Conservation (phyloP, 2,113 vertebrate genomes). For the Sapajus apella region DNA sequence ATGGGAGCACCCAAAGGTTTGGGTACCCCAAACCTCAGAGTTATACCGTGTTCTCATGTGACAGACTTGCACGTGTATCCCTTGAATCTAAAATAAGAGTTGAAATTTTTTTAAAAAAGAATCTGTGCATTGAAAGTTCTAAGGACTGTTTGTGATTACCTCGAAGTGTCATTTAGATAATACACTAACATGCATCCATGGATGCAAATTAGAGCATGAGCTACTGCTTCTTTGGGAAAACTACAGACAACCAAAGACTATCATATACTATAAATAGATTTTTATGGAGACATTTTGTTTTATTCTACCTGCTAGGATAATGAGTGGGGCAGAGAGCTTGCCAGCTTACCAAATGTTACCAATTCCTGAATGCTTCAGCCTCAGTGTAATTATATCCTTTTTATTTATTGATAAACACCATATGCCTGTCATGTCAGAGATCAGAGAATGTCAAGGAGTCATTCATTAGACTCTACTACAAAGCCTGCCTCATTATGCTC, state of each 20-base stretch:
- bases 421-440: constrained; percentile 86
- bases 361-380: constrained; percentile 67
- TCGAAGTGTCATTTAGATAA: constrained; percentile 73
- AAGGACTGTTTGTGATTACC: constrained; percentile 38
- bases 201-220: constrained; percentile 54
- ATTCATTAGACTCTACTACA: constrained; percentile 80
- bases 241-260: constrained; percentile 68
- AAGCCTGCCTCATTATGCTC: constrained; percentile 77
- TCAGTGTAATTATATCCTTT: constrained; percentile 82
- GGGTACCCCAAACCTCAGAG: too few species aligned
- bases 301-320: constrained; percentile 70
- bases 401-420: constrained; percentile 90
- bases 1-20: too few species aligned
- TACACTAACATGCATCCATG: constrained; percentile 54
- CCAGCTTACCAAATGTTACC: constrained; percentile 85
- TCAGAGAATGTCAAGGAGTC: constrained; percentile 79
- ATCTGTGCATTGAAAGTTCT: neutral
- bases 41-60: too few species aligned
- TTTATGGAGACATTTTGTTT: constrained; percentile 78
- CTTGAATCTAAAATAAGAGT: too few species aligned
- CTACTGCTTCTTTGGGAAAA: constrained; percentile 68
- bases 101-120: too few species aligned
- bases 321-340: constrained; percentile 69
- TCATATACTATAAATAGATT: constrained; percentile 74
- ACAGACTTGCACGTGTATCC: too few species aligned